phyloP scores from a whole-genome alignment of 2,113 vertebrate species.

The Percina caprodes region DNA sequence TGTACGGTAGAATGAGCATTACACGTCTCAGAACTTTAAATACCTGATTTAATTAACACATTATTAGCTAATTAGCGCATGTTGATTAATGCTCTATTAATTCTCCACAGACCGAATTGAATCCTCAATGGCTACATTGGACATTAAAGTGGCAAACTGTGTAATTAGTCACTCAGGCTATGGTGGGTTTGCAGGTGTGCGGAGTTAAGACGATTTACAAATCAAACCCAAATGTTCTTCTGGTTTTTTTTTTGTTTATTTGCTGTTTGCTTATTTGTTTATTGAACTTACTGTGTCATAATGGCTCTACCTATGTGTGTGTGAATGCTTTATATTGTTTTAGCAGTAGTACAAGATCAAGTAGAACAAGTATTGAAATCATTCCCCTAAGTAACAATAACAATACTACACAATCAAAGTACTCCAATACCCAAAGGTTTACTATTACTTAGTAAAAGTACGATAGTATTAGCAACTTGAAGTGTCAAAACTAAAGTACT shows the following conservation, averaged over 20 bases:
- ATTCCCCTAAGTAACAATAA: not conserved
- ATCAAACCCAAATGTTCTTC: conserved; percentile 17
- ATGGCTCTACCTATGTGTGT: not conserved
- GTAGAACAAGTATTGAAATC: not conserved
- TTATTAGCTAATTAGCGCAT: conserved; percentile 85
- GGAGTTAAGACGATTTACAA: conserved; percentile 40
- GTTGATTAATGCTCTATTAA: conserved; percentile 86
- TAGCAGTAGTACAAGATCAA: no score
- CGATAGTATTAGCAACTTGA: no score
- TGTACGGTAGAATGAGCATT: conserved; percentile 72
- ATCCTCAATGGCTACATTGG: conserved; percentile 71
- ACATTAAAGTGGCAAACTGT: conserved; percentile 77
- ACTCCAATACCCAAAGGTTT: not conserved
- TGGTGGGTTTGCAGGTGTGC: conserved; percentile 53
- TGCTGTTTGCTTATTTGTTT: not conserved
- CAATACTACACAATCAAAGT: not conserved
- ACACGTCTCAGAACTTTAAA: conserved; percentile 82
- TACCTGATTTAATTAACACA: conserved; percentile 84
- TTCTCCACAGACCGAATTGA: conserved; percentile 76
- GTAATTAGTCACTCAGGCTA: conserved; percentile 74
- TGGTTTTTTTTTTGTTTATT: not conserved
- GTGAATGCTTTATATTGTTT: not conserved
- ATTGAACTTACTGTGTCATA: not conserved
- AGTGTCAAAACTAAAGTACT: no score
- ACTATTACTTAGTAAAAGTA: no score